Evolutionary conservation across 2,113 vertebrate species (phyloP).

Genomic region (Cranoglanis bouderius): DNA sequence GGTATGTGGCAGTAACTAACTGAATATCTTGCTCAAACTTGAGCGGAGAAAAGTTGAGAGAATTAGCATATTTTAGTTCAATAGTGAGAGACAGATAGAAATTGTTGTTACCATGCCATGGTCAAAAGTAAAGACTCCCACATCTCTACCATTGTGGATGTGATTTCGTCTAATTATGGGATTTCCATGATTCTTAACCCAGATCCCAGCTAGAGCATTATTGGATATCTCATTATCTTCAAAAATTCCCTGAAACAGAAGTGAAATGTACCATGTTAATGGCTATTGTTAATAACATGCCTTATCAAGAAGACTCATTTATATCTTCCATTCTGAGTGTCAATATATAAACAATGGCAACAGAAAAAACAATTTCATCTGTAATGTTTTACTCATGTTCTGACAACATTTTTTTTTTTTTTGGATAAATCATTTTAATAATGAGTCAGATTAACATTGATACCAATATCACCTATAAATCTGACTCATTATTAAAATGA

Average conservation of each 20-base stretch:
- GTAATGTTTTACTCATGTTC: not conserved
- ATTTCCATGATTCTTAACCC: slow-evolving; percentile 99
- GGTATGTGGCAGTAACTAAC: no score
- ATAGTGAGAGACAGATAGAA: not conserved
- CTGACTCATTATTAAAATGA: not conserved
- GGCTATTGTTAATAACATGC: not conserved
- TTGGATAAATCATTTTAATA: no score
- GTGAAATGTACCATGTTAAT: not conserved
- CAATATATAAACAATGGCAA: no score
- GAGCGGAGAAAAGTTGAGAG: no score
- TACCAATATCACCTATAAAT: not conserved
- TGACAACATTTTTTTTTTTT: no score
- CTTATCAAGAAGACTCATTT: no score
- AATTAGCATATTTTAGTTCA: not conserved
- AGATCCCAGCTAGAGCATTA: slow-evolving; percentile 97
- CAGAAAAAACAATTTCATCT: no score
- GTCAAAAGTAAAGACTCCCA: slow-evolving; percentile 98
- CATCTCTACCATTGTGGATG: slow-evolving; percentile 97
- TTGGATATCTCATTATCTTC: slow-evolving; percentile 99
- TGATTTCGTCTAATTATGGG: slow-evolving; percentile 99
- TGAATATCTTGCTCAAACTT: not conserved
- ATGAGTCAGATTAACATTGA: no score
- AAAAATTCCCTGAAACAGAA: slow-evolving; percentile 86
- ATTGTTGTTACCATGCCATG: slow-evolving; percentile 87
- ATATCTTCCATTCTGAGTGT: no score